Evolutionary conservation across 2,113 vertebrate species (phyloP).

Genomic region (Odocoileus virginianus): DNA sequence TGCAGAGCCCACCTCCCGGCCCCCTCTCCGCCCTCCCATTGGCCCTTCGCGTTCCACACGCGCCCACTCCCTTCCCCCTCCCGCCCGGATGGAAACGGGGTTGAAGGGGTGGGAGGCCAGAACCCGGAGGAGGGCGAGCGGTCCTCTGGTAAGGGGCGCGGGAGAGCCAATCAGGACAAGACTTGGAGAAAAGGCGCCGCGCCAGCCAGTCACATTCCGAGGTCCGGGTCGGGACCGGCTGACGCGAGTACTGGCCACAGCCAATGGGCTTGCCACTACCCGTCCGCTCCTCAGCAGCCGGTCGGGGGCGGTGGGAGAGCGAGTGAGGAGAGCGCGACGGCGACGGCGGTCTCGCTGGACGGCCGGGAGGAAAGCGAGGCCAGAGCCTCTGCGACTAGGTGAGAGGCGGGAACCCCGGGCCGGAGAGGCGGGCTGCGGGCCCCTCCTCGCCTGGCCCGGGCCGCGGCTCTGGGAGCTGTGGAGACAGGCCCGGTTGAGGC

Average conservation of each 20-base stretch:
- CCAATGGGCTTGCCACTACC: constrained; percentile 59
- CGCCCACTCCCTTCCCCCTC: neutral
- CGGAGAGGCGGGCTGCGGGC: neutral
- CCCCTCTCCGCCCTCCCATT: constrained; percentile 32
- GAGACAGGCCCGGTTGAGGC: neutral
- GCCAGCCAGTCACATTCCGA: constrained; percentile 51
- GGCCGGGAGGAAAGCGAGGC: constrained; percentile 5
- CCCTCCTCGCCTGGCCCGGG: neutral
- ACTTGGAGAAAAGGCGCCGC: constrained; percentile 48
- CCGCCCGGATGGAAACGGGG: neutral
- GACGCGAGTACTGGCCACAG: constrained; percentile 34
- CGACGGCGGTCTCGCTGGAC: constrained; percentile 7
- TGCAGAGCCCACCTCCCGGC: constrained; percentile 28
- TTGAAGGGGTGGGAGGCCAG: neutral
- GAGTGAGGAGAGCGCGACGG: constrained; percentile 47
- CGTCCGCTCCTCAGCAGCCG: constrained; percentile 62
- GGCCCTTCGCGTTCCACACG: neutral
- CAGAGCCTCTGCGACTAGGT: constrained; percentile 42
- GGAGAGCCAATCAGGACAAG: constrained; percentile 56
- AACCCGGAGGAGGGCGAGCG: constrained; percentile 31
- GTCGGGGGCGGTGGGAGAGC: constrained; percentile 52
- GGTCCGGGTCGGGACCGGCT: constrained; percentile 40
- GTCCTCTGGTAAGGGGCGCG: constrained; percentile 25
- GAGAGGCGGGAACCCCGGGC: neutral
- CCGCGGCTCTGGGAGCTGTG: neutral